Conservation (phyloP, 2,113 vertebrate genomes). For the Laticauda colubrina region DNA sequence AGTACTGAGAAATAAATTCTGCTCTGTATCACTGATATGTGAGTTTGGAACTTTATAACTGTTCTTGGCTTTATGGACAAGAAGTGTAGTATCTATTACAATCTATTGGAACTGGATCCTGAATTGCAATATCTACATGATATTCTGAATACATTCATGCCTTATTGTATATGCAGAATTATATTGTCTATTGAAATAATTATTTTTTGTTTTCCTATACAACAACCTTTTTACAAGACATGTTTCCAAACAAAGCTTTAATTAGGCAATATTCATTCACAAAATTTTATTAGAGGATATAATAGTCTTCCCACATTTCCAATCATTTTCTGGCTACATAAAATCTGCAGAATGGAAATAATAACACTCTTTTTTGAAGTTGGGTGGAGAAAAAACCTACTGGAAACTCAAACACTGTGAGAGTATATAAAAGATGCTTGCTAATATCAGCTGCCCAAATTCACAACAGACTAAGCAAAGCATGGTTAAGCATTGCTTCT, state of each 20-base stretch:
- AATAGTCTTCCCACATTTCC: neutral
- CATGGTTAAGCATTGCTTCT: neutral
- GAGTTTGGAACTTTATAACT: neutral
- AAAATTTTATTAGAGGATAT: neutral
- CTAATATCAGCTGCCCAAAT: neutral
- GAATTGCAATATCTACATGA: neutral
- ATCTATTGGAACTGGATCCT: neutral
- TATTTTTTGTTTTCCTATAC: neutral
- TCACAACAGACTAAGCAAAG: neutral
- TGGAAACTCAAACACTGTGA: neutral
- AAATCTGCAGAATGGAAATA: neutral
- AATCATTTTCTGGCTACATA: neutral
- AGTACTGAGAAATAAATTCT: neutral
- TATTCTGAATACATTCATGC: neutral
- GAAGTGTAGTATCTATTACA: neutral
- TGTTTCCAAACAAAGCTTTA: neutral
- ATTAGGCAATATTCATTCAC: neutral
- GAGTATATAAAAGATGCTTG: neutral
- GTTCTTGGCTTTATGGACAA: neutral
- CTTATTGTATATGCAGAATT: neutral
- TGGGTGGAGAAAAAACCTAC: neutral
- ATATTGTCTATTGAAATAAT: neutral
- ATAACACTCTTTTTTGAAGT: neutral
- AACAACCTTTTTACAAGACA: neutral
- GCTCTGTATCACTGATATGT: neutral